Base-by-base conservation (phyloP, 2,797 vertebrate genomes). In the Acanthis flammea region DNA sequence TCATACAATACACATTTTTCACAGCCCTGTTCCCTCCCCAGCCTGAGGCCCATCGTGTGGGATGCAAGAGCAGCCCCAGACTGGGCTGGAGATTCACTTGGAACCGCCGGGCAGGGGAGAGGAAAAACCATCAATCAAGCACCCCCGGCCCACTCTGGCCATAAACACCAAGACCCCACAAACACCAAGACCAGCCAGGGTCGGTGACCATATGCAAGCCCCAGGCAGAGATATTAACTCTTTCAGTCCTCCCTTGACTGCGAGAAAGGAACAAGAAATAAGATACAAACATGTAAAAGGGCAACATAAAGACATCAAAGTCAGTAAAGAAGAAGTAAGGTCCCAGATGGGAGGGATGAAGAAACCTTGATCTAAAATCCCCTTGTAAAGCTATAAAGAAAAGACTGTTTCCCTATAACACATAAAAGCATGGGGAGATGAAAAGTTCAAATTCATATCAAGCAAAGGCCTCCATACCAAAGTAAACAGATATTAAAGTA, bases 81-180 rank as follows among this genome's bases (percentile, higher is more conserved):
- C 47, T 14, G 8, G 25, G 47, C 25, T 3, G 2, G 25, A 48
- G 14, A 48, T 48, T 27, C 14, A 4, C 25, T 14, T 1, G 14
- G 24, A 25, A 48, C 13, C 47, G 9, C 24, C 4, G 14, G 47
- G 47, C 47, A 24, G 14, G 24, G 23, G 25, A 48, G 25, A 48
- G 25, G 14, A 48, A 24, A 48, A 48, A 13, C 25, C 47, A 6
- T 48, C 25, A 48, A 13, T 12, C 12, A 41, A 45, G 24, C 25
- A 14, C 24, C 14, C 47, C 47, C 24, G 0, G 1, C 13, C 24
- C 8, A 9, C 25, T 48, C 47, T 2, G 14, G 14, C 47, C 8
- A 14, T 14, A 25, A 48, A 25, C 47, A 48, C 47, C 5, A 27
- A 27, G 25, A 25, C 25, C 25, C 10, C 39, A 41, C 41, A 41